Evolutionary conservation across 2,797 vertebrate genomes (phyloP).

Genomic region (Myotis planiceps): DNA sequence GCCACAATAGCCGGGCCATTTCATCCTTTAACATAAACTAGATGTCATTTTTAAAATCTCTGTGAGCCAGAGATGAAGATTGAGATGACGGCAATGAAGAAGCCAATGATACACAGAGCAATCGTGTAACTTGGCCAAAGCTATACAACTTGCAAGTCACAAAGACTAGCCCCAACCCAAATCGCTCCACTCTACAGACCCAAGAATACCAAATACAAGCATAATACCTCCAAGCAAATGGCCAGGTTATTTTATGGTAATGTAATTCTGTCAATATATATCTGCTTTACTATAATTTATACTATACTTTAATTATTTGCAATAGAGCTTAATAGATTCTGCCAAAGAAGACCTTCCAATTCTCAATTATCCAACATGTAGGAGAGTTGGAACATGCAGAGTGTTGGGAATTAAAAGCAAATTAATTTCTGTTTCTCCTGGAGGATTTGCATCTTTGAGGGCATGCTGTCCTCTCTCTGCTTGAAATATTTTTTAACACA

Average conservation of each 20-base stretch:
- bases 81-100: background rate
- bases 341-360: constrained; percentile 1
- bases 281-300: background rate
- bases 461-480: background rate
- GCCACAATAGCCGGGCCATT: background rate
- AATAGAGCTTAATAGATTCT: background rate
- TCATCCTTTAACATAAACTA: background rate
- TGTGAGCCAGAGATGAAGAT: background rate
- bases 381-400: background rate
- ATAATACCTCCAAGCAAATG: background rate
- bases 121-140: constrained; percentile 18
- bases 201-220: background rate
- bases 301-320: constrained; percentile 29
- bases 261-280: background rate
- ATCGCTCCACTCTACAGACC: background rate
- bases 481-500: background rate
- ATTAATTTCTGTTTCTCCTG: background rate
- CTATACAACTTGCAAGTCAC: background rate
- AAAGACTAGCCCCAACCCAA: constrained; percentile 58
- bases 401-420: constrained; percentile 35
- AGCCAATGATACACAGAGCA: background rate
- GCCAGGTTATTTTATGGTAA: background rate
- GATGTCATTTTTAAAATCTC: background rate
- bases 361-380: constrained; percentile 9
- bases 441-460: background rate